Percentiles rank a stretch among this genome's conserved stretches.
Evolutionary conservation across 2,797 vertebrate genomes (phyloP).

Genomic region (Crossoptilon crossoptilon): DNA sequence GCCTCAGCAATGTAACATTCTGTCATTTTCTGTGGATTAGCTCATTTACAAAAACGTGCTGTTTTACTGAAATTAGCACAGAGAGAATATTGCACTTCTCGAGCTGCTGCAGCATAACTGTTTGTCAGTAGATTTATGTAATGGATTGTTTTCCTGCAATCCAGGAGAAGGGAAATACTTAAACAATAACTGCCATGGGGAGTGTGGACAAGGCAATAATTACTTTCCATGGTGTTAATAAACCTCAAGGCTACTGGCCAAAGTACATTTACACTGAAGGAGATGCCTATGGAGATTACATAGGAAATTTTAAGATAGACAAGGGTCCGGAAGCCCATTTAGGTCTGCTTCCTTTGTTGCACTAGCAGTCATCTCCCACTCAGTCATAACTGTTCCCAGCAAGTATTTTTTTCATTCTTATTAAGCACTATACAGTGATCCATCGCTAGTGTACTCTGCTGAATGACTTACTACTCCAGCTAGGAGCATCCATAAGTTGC

Average conservation of each 20-base stretch:
- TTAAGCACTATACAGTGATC: not conserved
- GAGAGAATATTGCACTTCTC: constrained; percentile 58
- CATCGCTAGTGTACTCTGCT: not conserved
- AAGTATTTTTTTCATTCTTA: not conserved
- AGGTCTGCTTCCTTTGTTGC: constrained; percentile 64
- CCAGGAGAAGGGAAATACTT: constrained; percentile 73
- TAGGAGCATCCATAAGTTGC: not conserved
- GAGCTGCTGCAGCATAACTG: constrained; percentile 30
- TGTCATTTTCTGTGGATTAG: constrained; percentile 74
- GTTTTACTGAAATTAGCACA: constrained; percentile 48
- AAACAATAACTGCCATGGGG: constrained; percentile 70
- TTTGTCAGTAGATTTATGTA: constrained; percentile 57
- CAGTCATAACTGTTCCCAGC: not conserved
- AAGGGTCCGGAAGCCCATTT: constrained; percentile 68
- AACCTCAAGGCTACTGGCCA: constrained; percentile 77
- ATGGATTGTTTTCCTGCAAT: constrained; percentile 72
- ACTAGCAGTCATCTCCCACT: not conserved
- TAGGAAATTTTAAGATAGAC: constrained; percentile 76
- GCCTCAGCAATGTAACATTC: constrained; percentile 72
- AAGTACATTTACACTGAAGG: constrained; percentile 71
- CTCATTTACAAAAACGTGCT: constrained; percentile 72
- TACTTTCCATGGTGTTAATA: constrained; percentile 71
- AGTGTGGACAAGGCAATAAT: constrained; percentile 69
- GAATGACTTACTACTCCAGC: not conserved
- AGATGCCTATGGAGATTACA: constrained; percentile 73